Percentiles rank a stretch among this genome's conserved stretches.
Conservation (phyloP, 2,797 vertebrate species). For the Moxostoma hubbsi region DNA sequence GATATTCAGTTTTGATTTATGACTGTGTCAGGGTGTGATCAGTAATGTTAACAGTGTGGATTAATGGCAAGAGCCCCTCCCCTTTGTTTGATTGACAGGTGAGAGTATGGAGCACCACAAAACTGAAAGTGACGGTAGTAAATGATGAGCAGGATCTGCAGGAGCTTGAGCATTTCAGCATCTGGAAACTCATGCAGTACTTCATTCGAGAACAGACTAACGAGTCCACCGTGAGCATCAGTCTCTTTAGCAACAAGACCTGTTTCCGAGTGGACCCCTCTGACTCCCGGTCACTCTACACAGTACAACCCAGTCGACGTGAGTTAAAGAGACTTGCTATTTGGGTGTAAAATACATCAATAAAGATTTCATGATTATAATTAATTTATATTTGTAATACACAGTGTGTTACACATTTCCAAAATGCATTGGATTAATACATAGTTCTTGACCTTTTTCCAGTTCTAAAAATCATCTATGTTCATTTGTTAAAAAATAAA, state of each 20-base stretch:
- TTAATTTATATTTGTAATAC: background rate
- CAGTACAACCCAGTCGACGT: constrained; percentile 80
- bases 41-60: background rate
- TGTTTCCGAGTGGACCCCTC: constrained; percentile 88
- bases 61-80: constrained; percentile 6
- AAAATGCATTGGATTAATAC: too few species aligned
- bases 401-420: too few species aligned
- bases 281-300: constrained; percentile 73
- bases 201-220: constrained; percentile 87
- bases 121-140: constrained; percentile 86
- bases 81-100: constrained; percentile 74
- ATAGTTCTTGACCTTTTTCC: too few species aligned
- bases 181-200: constrained; percentile 81
- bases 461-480: too few species aligned
- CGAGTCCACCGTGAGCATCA: constrained; percentile 85
- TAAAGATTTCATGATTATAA: background rate
- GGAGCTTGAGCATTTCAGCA: constrained; percentile 82
- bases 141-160: constrained; percentile 86
- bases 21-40: background rate
- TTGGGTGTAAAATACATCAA: too few species aligned
- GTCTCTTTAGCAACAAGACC: constrained; percentile 85
- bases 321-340: constrained; percentile 59
- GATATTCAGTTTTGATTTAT: background rate
- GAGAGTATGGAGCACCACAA: constrained; percentile 82
- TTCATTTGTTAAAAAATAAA: background rate